Evolutionary conservation across 2,888 invertebrate genomes (phyloP).

Genomic region (Tryphoninae sp.): DNA sequence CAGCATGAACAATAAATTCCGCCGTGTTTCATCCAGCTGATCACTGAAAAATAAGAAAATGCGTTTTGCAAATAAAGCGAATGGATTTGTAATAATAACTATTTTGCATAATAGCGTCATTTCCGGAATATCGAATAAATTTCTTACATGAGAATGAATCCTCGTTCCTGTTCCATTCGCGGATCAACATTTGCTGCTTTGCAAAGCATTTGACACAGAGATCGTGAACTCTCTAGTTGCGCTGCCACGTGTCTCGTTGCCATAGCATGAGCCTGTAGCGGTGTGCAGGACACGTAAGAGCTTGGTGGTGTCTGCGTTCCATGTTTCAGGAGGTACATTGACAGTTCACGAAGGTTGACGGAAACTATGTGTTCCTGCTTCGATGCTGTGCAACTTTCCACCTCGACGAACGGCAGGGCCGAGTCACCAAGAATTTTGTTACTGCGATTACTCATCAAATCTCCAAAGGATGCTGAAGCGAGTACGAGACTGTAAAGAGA

Average conservation of each 20-base stretch:
- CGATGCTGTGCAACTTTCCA: conserved; percentile 93
- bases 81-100: conserved; percentile 21
- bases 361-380: conserved; percentile 94
- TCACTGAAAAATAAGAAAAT: conserved; percentile 83
- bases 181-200: conserved; percentile 87
- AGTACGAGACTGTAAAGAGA: conserved; percentile 68
- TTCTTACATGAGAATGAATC: conserved; percentile 90
- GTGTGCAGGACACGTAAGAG: conserved; percentile 82
- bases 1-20: conserved; percentile 88
- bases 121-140: conserved; percentile 20
- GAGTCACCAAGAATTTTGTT: conserved; percentile 76
- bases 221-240: conserved; percentile 90
- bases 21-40: conserved; percentile 87
- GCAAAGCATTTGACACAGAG: conserved; percentile 89
- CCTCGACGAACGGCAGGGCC: conserved; percentile 89
- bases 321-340: conserved; percentile 90
- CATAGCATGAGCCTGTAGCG: conserved; percentile 89
- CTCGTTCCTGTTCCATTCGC: conserved; percentile 87
- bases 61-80: conserved; percentile 41
- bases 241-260: conserved; percentile 91
- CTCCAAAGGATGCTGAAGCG: conserved; percentile 76
- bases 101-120: conserved; percentile 35
- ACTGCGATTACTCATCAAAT: conserved; percentile 75
- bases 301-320: conserved; percentile 79
- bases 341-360: conserved; percentile 92